Evolutionary conservation across 2,113 vertebrate genomes (phyloP).

Genomic region (Brienomyrus brachyistius): DNA sequence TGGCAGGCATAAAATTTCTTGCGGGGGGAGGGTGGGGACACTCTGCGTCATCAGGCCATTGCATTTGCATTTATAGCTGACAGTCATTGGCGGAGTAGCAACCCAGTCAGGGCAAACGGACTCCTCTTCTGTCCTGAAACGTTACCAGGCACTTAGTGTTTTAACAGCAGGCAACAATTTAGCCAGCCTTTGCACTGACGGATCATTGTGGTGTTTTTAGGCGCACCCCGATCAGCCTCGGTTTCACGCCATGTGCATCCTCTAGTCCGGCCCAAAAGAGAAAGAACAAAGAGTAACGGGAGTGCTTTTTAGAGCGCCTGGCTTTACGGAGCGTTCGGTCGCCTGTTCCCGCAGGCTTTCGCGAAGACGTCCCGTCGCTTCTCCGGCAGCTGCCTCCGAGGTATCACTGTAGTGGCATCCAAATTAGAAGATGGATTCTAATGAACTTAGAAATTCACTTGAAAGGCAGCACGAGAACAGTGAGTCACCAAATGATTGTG

Average conservation of each 20-base stretch:
- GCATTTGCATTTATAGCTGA: not conserved
- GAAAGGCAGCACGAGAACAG: not conserved
- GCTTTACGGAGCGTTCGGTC: too few species aligned
- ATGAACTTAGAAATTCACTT: not conserved
- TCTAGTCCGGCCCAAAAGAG: not conserved
- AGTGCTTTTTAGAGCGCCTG: not conserved
- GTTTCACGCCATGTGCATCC: not conserved
- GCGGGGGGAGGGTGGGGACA: not conserved
- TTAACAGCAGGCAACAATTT: not conserved
- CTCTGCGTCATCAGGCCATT: not conserved
- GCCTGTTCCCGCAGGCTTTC: not conserved
- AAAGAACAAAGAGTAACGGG: not conserved
- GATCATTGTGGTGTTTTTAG: not conserved
- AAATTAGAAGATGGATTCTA: not conserved
- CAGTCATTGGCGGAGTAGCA: not conserved
- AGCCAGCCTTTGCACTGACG: not conserved
- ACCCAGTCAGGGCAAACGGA: not conserved
- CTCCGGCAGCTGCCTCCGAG: not conserved
- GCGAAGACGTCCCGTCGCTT: not conserved
- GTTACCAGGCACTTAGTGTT: not conserved
- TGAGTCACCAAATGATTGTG: not conserved
- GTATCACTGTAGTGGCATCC: not conserved
- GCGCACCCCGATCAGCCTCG: not conserved
- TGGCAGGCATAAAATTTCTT: not conserved
- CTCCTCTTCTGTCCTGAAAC: not conserved